Conservation (phyloP, 2,113 vertebrate species). For the Vidua chalybeata region DNA sequence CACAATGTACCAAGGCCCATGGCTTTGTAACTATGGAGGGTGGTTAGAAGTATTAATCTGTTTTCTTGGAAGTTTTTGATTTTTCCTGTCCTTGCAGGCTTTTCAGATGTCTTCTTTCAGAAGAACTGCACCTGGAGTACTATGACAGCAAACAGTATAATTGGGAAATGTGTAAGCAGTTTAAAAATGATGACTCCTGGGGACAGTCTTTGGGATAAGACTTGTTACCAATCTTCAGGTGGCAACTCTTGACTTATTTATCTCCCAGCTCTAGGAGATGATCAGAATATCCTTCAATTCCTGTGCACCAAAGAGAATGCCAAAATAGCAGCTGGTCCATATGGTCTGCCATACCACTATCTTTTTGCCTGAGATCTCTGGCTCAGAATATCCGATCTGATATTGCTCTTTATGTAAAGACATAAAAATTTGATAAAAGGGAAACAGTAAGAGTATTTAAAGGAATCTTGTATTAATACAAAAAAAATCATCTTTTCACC, state of each 20-base stretch:
- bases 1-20: neutral
- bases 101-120: slow-evolving; percentile 83
- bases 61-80: slow-evolving; percentile 31
- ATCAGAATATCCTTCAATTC: neutral
- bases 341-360: neutral
- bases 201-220: neutral
- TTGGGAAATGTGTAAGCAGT: slow-evolving; percentile 82
- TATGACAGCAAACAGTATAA: slow-evolving; percentile 75
- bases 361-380: neutral
- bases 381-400: neutral
- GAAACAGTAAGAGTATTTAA: neutral
- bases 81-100: slow-evolving; percentile 77
- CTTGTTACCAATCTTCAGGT: neutral
- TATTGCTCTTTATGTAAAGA: neutral
- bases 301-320: neutral
- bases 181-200: neutral
- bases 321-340: neutral
- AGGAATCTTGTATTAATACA: neutral
- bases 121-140: slow-evolving; percentile 87
- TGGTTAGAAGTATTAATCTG: neutral
- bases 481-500: neutral
- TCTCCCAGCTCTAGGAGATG: neutral
- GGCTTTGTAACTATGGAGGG: neutral
- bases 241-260: neutral
- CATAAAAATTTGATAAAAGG: neutral